Evolutionary conservation across 2,113 vertebrate genomes (phyloP).

Genomic region (Garra rufa): DNA sequence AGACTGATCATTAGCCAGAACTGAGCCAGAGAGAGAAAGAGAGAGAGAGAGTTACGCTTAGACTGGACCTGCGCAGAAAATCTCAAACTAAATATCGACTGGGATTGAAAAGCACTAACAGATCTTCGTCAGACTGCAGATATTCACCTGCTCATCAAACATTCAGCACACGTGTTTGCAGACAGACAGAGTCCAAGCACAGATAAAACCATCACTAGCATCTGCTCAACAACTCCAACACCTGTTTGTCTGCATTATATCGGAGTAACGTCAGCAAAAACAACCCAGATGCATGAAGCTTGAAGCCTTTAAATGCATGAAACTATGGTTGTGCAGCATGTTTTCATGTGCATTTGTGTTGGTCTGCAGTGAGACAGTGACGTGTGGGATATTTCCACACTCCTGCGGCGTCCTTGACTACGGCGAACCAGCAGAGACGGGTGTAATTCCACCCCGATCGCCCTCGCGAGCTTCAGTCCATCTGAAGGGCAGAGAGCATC

Average conservation of each 20-base stretch:
- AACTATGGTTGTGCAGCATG: neutral
- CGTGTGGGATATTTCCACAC: conserved; percentile 15
- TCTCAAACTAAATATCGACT: neutral
- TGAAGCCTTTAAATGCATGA: neutral
- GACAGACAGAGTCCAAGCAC: neutral
- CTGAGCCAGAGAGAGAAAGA: neutral
- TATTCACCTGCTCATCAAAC: neutral
- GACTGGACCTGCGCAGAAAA: neutral
- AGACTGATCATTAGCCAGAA: neutral
- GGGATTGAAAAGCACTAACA: neutral
- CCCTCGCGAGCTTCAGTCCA: too few relatives aligned
- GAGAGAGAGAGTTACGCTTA: neutral
- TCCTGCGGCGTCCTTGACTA: conserved; percentile 24
- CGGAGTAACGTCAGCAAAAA: neutral
- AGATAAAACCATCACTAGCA: neutral
- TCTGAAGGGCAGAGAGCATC: conserved; percentile 23
- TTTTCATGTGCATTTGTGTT: neutral
- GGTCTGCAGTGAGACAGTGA: neutral
- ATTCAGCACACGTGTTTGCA: neutral
- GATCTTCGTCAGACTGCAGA: neutral
- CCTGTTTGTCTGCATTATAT: neutral
- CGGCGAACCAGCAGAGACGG: neutral
- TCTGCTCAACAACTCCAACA: neutral
- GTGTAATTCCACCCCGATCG: conserved; percentile 34
- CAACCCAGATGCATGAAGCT: neutral